These are phyloP conservation scores for Acanthisitta chloris DNA, from an alignment of 2,113 vertebrate species.

Conservation along the genomic window DNA sequence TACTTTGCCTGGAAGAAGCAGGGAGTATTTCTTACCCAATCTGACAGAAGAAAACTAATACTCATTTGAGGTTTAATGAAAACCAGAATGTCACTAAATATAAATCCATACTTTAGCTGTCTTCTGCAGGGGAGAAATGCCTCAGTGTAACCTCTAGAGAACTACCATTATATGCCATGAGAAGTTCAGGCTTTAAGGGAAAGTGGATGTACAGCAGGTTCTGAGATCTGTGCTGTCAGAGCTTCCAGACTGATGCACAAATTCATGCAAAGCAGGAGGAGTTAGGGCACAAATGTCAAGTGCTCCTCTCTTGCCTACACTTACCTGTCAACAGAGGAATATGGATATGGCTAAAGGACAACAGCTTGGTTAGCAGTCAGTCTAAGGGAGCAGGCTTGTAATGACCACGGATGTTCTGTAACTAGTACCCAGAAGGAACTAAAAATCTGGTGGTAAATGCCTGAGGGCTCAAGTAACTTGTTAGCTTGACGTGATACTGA, in stretches of 20 bases:
- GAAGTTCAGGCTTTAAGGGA: not conserved
- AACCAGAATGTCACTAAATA: conserved; percentile 7
- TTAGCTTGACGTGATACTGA: not conserved
- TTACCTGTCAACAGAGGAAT: not conserved
- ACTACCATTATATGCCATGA: not conserved
- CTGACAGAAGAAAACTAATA: conserved; percentile 12
- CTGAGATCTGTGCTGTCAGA: not conserved
- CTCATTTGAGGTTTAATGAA: not conserved
- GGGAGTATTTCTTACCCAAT: not conserved
- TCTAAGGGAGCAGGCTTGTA: not conserved
- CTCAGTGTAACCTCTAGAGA: not conserved
- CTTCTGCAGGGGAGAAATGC: not conserved
- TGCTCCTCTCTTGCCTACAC: not conserved
- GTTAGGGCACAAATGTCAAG: not conserved
- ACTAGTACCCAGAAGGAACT: not conserved
- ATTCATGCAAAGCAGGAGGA: not conserved
- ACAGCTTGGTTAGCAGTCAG: not conserved
- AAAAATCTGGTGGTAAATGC: not conserved
- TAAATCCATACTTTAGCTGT: not conserved
- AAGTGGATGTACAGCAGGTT: not conserved
- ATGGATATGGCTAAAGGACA: not conserved
- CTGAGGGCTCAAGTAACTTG: not conserved
- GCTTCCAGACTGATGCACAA: not conserved
- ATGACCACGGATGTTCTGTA: not conserved
- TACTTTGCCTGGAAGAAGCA: not conserved